Conservation (phyloP, 2,797 vertebrate genomes). For the Dryobates pubescens region DNA sequence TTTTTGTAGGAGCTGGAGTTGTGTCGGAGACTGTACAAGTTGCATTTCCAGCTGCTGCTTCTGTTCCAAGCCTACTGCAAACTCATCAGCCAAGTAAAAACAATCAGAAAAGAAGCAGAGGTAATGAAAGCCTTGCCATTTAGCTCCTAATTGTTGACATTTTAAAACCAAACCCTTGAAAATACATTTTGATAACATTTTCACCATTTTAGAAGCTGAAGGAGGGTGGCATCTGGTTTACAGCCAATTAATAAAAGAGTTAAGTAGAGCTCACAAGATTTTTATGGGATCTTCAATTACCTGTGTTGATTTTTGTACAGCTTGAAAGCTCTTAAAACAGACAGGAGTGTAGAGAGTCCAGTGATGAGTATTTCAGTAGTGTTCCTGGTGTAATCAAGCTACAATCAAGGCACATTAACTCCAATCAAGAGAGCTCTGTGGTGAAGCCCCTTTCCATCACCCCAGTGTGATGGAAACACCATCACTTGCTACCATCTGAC, state of each 20-base stretch:
- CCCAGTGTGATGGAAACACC: neutral
- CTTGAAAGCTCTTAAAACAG: neutral
- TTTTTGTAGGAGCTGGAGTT: slow-evolving; percentile 92
- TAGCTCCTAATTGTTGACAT: slow-evolving; percentile 16
- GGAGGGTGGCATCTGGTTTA: slow-evolving; percentile 11
- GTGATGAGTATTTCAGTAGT: neutral
- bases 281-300: slow-evolving; percentile 19
- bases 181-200: neutral
- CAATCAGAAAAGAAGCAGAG: slow-evolving; percentile 94
- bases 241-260: slow-evolving; percentile 4
- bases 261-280: neutral
- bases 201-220: slow-evolving; percentile 31
- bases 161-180: slow-evolving; percentile 26
- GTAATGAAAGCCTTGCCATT: slow-evolving; percentile 74
- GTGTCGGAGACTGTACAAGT: slow-evolving; percentile 94
- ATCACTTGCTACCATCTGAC: neutral
- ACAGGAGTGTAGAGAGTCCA: neutral
- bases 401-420: slow-evolving; percentile 15
- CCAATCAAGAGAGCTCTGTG: neutral
- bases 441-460: neutral
- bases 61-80: slow-evolving; percentile 99
- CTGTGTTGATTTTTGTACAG: slow-evolving; percentile 25
- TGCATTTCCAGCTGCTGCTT: slow-evolving; percentile 97
- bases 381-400: slow-evolving; percentile 35
- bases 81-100: slow-evolving; percentile 93